phyloP scores from a whole-genome alignment of 2,797 vertebrate genomes.

The Avahi laniger region DNA sequence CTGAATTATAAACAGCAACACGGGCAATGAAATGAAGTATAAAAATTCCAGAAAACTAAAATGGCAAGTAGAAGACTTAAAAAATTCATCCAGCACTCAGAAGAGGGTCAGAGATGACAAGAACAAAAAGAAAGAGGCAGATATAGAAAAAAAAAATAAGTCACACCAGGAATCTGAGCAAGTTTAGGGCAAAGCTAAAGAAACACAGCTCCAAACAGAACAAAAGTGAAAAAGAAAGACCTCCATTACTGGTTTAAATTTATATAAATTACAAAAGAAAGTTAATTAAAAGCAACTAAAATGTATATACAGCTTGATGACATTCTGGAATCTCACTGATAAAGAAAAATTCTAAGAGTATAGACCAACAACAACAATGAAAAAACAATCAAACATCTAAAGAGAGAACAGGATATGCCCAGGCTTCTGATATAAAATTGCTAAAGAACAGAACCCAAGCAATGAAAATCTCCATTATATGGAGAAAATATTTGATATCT shows the following conservation, averaged over 20 bases:
- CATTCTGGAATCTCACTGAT: neutral
- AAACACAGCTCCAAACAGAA: neutral
- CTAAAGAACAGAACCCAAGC: neutral
- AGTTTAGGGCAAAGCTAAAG: neutral
- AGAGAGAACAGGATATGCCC: neutral
- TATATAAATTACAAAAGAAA: neutral
- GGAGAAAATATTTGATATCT: neutral
- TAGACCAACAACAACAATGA: neutral
- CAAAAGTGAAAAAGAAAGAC: neutral
- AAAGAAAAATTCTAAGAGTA: constrained; percentile 5
- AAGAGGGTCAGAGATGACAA: neutral
- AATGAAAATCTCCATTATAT: neutral
- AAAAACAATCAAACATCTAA: neutral
- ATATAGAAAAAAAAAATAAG: neutral
- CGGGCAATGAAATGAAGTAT: neutral
- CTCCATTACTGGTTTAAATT: neutral
- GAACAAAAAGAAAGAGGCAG: neutral
- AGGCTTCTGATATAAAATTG: neutral
- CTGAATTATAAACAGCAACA: constrained; percentile 13
- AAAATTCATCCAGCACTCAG: neutral
- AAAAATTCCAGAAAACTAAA: constrained; percentile 12
- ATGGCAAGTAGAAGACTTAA: neutral
- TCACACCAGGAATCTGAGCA: neutral
- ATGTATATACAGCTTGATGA: neutral
- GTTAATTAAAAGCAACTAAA: neutral